Base-by-base conservation (phyloP, 2,888 invertebrate species). In the Sycophila texana region DNA sequence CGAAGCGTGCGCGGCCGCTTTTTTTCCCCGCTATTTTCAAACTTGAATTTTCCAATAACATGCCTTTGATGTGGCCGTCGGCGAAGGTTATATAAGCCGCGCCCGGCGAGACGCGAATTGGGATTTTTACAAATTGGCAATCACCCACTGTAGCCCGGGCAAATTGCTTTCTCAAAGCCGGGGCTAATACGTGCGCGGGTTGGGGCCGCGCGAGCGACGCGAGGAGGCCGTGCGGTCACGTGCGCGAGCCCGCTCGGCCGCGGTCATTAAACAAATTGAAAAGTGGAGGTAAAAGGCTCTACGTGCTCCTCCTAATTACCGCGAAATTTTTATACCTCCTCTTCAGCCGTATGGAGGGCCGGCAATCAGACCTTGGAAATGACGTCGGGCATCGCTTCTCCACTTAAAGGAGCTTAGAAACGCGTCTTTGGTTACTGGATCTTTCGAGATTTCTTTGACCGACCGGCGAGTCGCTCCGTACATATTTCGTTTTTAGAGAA, bases 41-140 rank as follows among this genome's bases (percentile, higher is more conserved):
- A 77, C 66, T 66, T 55, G 75, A 74, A 79, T 75, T 79, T 75
- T 76, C 73, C 79, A 79, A 77, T 81, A 79, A 81, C 75, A 60
- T 26, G 60, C 60, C 74, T 81, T 79, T 81, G 79, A 81, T 66
- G 81, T 22, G 78, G 72, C 47, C 49, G 57, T 71, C 39, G 13
- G 58, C 66, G 14, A 58, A 47, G 80, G 83, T 81, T 82, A 81
- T 78, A 81, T 74, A 80, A 74, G 82, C 82, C 83, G 77, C 81
- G 81, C 71, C 61, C 26, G 76, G 74, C 72, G 47, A 77, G 71
- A 61, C 77, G 80, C 75, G 82, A 79, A 82, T 82, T 75, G 75
- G 75, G 86, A 87, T 88, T 88, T 87, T 86, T 87, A 87, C 85
- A 88, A 88, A 88, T 88, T 88, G 88, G 83, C 87, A 87, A 87